Evolutionary conservation across 2,797 vertebrate genomes (phyloP), one percentile per base, ranked within the genome.

Genomic region (Sarcoramphus papa): DNA sequence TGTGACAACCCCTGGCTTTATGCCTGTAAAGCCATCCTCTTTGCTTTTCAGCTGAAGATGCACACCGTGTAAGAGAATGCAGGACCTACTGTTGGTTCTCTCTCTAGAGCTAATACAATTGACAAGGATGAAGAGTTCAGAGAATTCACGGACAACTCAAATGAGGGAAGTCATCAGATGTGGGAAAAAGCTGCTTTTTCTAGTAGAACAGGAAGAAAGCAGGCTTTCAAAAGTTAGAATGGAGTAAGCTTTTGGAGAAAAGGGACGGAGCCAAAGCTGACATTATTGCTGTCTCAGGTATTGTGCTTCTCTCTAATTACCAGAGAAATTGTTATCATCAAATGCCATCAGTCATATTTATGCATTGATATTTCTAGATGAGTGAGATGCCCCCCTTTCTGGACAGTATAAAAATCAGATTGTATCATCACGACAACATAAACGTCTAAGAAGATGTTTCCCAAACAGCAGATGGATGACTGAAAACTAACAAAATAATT

Each of bases 41-140:
- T 10, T 20, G 18, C 40, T 88, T 2, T 40, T 69, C 85, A 65
- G 72, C 75, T 64, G 88, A 67, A 56, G 80, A 51, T 4, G 15
- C 3, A 1, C 47, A 35, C 5, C 0, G 0, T 2, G 19, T 9
- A 22, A 33, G 53, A 33, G 47, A 84, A 56, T 1, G 24, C 35
- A 75, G 37, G 53, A 43, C 41, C 74, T 50, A 45, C 60, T 69
- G 8, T 2, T 53, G 41, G 20, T 25, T 90, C 76, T 70, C 53
- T 73, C 72, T 43, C n/a, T 27, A 67, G 19, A 76, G 40, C 25
- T 31, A 43, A 59, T 31, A 17, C 17, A 19, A 5, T 4, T 47
- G 64, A 47, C n/a, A 45, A 51, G 86, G 57, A 67, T 47, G 37
- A 81, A 81, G 74, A 87, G n/a, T 67, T 76, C 37, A 48, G 56